Evolutionary conservation across 1,140 invertebrate species (phyloP).

Genomic region (Heliothis virescens): DNA sequence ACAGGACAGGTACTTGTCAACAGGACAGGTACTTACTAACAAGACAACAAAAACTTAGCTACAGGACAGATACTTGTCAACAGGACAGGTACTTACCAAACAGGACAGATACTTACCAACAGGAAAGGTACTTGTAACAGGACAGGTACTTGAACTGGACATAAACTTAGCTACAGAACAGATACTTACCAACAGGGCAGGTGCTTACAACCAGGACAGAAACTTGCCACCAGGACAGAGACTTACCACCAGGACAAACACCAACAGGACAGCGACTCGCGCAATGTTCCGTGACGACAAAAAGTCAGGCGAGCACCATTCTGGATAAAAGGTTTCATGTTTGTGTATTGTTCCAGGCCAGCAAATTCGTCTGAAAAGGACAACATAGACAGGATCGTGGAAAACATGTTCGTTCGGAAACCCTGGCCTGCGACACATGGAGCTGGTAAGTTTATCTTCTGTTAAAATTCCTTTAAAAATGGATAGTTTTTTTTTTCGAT

Average conservation of each 20-base stretch:
- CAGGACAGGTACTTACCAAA: too few species aligned
- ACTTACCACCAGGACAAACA: too few species aligned
- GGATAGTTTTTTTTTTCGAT: not conserved
- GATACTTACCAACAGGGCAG: conserved; percentile 33
- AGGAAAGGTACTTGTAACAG: too few species aligned
- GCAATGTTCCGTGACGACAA: too few species aligned
- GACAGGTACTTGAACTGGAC: too few species aligned
- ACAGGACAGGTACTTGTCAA: too few species aligned
- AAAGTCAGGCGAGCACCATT: not conserved
- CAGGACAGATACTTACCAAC: conserved; percentile 52
- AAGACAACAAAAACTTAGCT: too few species aligned
- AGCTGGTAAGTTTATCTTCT: conserved; percentile 62
- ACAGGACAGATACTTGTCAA: too few species aligned
- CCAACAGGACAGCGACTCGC: too few species aligned
- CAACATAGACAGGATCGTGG: conserved; percentile 88
- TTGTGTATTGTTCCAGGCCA: conserved; percentile 59
- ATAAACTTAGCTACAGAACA: too few species aligned
- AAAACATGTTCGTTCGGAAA: conserved; percentile 87
- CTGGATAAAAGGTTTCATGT: not conserved
- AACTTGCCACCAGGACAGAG: too few species aligned
- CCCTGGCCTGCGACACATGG: conserved; percentile 81
- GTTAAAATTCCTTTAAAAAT: not conserved
- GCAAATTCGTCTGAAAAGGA: conserved; percentile 83
- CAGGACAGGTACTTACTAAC: conserved; percentile 56
- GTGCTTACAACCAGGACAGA: conserved; percentile 22